These are phyloP conservation scores for Schizopygopsis pylzovi DNA, from an alignment of 2,797 vertebrate genomes.

Conservation along the genomic window DNA sequence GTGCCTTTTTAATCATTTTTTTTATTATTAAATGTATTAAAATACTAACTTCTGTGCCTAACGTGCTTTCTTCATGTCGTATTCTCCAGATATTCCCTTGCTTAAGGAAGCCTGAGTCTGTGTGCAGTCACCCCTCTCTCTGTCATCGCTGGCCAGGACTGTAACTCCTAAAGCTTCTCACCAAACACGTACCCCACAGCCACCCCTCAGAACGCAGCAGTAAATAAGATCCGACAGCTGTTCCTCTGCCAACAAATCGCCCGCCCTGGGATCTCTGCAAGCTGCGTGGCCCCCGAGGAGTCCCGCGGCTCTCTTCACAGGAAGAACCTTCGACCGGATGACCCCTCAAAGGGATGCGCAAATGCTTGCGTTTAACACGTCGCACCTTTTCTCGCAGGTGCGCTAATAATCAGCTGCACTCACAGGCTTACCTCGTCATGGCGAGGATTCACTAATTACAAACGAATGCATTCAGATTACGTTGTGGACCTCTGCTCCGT, in stretches of 20 bases:
- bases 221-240: slow-evolving; percentile 45
- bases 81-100: slow-evolving; percentile 90
- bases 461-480: slow-evolving; percentile 48
- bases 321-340: slow-evolving; percentile 9
- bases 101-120: slow-evolving; percentile 96
- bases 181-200: slow-evolving; percentile 63
- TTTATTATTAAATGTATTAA: background rate
- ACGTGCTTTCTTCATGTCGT: slow-evolving; percentile 12
- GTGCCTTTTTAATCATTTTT: too few relatives aligned
- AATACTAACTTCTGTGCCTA: background rate
- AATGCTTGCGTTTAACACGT: slow-evolving; percentile 44
- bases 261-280: slow-evolving; percentile 1
- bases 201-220: slow-evolving; percentile 67
- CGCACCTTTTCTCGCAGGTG: slow-evolving; percentile 61
- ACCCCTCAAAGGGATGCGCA: slow-evolving; percentile 29
- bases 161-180: slow-evolving; percentile 65
- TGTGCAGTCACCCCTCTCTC: slow-evolving; percentile 63
- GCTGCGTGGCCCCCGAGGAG: slow-evolving; percentile 9
- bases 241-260: slow-evolving; percentile 57
- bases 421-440: slow-evolving; percentile 52
- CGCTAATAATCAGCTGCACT: slow-evolving; percentile 62
- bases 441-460: slow-evolving; percentile 34
- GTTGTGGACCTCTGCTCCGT: slow-evolving; percentile 39
- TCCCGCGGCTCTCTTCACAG: slow-evolving; percentile 10
- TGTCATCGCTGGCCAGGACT: slow-evolving; percentile 71